Conservation (phyloP, 2,888 invertebrate species). For the Helobdella robusta region DNA sequence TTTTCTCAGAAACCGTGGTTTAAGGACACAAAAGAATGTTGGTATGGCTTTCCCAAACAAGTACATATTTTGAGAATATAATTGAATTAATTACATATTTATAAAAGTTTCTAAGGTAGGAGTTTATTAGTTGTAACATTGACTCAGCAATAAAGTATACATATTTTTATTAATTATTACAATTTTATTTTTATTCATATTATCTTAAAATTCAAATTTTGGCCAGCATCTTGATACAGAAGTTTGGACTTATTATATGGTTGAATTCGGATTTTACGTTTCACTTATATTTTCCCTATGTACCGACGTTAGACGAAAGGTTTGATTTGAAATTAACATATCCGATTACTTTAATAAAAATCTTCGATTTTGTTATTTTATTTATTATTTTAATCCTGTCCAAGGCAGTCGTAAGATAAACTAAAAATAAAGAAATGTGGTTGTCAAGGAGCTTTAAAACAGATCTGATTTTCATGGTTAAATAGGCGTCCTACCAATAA, state of each 20-base stretch:
- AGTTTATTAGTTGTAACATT: too few relatives aligned
- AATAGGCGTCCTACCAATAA: too few relatives aligned
- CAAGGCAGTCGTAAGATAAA: too few relatives aligned
- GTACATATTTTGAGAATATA: conserved; percentile 47
- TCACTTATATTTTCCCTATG: conserved; percentile 81
- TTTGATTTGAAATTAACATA: conserved; percentile 30
- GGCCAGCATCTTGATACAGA: conserved; percentile 76
- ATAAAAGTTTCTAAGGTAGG: too few relatives aligned
- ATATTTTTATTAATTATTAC: neutral
- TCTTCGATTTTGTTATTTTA: neutral
- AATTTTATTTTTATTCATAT: conserved; percentile 51
- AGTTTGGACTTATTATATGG: conserved; percentile 94
- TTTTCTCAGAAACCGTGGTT: conserved; percentile 68
- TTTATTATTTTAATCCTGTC: neutral
- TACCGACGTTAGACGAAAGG: conserved; percentile 72
- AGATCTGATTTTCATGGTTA: too few relatives aligned
- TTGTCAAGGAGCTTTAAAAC: too few relatives aligned
- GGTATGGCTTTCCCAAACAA: conserved; percentile 69
- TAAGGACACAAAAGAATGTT: conserved; percentile 79
- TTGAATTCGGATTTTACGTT: conserved; percentile 88
- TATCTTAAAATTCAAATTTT: conserved; percentile 70
- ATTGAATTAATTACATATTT: neutral
- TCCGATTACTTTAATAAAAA: neutral
- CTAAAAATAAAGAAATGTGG: too few relatives aligned
- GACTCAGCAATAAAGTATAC: neutral